phyloP scores from a whole-genome alignment of 2,797 vertebrate genomes.

The Rousettus madagascariensis region DNA sequence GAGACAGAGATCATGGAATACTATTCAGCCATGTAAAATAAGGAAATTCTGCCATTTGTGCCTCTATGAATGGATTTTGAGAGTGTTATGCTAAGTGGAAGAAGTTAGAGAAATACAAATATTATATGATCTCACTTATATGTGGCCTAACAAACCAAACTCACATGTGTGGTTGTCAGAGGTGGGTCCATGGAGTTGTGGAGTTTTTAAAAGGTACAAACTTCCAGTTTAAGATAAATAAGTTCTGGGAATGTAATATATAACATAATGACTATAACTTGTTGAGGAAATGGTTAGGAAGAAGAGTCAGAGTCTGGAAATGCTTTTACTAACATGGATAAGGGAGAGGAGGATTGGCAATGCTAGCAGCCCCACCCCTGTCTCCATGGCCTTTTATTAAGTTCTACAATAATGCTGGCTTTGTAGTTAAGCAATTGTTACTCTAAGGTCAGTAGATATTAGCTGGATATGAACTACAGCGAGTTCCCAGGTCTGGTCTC shows the following conservation, averaged over 20 bases:
- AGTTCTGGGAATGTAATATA: neutral
- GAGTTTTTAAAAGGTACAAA: neutral
- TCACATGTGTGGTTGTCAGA: neutral
- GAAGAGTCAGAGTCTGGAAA: no score
- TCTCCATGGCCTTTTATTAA: no score
- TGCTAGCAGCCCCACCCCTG: no score
- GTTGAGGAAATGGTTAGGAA: no score
- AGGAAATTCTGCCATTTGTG: neutral
- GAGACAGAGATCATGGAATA: no score
- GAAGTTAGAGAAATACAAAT: neutral
- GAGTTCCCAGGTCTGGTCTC: no score
- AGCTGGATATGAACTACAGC: no score
- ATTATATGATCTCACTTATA: neutral
- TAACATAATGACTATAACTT: neutral
- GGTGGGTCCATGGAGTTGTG: neutral
- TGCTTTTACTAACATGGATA: no score
- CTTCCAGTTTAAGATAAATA: neutral
- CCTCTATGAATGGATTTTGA: neutral
- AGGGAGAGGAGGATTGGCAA: no score
- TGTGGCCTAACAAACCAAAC: neutral
- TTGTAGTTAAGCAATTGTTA: no score
- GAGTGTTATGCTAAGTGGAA: neutral
- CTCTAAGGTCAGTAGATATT: no score
- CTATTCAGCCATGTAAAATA: neutral
- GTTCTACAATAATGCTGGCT: no score